Conservation (phyloP, 2,113 vertebrate genomes). For the Opisthocomus hoazin region DNA sequence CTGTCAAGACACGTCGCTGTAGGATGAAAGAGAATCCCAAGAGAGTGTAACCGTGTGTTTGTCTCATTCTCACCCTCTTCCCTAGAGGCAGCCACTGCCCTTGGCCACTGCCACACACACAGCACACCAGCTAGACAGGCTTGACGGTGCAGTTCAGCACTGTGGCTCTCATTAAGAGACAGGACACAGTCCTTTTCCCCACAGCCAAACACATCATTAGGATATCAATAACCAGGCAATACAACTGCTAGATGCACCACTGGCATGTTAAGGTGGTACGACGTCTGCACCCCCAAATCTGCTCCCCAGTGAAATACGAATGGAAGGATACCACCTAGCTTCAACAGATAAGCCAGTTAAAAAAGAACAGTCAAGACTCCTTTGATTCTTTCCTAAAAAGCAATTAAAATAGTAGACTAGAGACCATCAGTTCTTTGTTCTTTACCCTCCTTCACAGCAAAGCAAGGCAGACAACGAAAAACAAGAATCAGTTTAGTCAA, state of each 20-base stretch:
- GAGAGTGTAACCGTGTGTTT: not conserved
- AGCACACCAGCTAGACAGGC: not conserved
- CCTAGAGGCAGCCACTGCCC: not conserved
- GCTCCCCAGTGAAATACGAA: not conserved
- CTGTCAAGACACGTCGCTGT: not conserved
- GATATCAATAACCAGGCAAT: not conserved
- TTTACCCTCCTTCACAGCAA: not conserved
- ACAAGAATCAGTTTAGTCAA: not conserved
- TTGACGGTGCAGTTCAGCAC: not conserved
- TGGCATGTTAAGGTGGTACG: not conserved
- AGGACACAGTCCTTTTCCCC: not conserved
- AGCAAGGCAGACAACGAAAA: not conserved
- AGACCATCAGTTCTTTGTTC: not conserved
- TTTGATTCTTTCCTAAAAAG: not conserved
- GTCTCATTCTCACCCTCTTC: not conserved
- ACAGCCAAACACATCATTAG: not conserved
- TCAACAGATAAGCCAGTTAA: not conserved
- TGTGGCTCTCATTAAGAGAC: not conserved
- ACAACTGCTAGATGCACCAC: not conserved
- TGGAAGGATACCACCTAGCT: not conserved
- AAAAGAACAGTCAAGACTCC: not conserved
- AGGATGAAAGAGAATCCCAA: not conserved
- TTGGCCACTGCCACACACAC: not conserved
- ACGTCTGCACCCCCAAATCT: not conserved
- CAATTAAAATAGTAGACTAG: not conserved